phyloP scores from a whole-genome alignment of 2,113 vertebrate species.

The Panthera leo region DNA sequence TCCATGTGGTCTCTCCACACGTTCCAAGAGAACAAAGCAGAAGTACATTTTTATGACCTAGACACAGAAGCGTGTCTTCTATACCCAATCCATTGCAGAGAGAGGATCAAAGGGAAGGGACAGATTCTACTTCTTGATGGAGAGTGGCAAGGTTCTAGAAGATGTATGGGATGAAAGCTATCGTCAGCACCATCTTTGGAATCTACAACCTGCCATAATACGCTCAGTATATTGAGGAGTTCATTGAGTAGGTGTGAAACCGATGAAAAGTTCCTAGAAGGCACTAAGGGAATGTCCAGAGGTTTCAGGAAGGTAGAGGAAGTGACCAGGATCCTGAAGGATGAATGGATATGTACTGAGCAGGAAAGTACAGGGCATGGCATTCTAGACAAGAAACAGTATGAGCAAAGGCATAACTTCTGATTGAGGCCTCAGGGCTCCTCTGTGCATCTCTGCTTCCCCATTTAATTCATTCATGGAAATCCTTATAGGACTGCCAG shows the following conservation, averaged over 20 bases:
- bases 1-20: neutral
- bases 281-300: neutral
- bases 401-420: neutral
- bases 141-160: neutral
- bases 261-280: neutral
- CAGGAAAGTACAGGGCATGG: neutral
- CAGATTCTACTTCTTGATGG: neutral
- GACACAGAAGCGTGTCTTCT: neutral
- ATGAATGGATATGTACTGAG: neutral
- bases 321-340: neutral
- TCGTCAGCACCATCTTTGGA: no score
- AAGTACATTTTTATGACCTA: neutral
- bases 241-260: rapidly evolving
- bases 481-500: neutral
- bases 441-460: neutral
- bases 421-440: neutral
- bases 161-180: neutral
- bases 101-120: neutral
- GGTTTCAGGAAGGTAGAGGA: neutral
- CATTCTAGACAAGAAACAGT: neutral
- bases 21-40: neutral
- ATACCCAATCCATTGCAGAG: neutral
- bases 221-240: neutral
- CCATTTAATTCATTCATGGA: neutral
- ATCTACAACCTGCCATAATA: neutral